phyloP scores from a whole-genome alignment of 2,797 vertebrate species.

The Rhabdophis nuchalis region DNA sequence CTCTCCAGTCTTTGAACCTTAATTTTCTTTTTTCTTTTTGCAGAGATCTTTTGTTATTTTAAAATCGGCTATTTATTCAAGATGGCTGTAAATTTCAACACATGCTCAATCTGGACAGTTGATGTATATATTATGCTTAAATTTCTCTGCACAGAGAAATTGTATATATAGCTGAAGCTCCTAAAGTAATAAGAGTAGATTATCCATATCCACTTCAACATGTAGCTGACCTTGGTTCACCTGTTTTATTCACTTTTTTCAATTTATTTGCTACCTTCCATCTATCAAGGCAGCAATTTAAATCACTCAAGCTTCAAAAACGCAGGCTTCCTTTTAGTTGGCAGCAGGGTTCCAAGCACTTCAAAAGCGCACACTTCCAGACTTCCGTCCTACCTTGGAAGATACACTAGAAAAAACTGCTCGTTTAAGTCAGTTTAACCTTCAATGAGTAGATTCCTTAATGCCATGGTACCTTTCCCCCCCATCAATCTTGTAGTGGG shows the following conservation, averaged over 20 bases:
- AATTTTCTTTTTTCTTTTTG: not conserved
- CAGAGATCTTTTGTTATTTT: not conserved
- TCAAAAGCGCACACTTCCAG: not conserved
- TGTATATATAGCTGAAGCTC: not conserved
- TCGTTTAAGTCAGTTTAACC: not conserved
- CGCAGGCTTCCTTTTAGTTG: not conserved
- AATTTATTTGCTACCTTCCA: not conserved
- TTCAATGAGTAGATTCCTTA: not conserved
- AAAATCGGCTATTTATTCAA: not conserved
- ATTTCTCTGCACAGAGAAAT: not conserved
- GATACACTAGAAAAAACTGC: not conserved
- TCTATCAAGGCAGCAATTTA: not conserved
- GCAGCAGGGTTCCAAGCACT: not conserved
- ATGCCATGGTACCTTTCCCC: not conserved
- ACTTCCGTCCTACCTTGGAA: not conserved
- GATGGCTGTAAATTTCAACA: not conserved
- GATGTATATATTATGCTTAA: not conserved
- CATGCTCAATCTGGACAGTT: not conserved
- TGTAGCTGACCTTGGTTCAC: not conserved
- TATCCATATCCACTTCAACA: not conserved
- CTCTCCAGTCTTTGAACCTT: not conserved
- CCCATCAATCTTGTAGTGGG: not conserved
- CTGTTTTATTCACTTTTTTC: not conserved
- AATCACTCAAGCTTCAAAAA: not conserved
- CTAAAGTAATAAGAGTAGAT: not conserved